Evolutionary conservation across 1,140 invertebrate species (phyloP), one percentile per base, ranked within the genome.

Genomic region (Trissolcus basalis): DNA sequence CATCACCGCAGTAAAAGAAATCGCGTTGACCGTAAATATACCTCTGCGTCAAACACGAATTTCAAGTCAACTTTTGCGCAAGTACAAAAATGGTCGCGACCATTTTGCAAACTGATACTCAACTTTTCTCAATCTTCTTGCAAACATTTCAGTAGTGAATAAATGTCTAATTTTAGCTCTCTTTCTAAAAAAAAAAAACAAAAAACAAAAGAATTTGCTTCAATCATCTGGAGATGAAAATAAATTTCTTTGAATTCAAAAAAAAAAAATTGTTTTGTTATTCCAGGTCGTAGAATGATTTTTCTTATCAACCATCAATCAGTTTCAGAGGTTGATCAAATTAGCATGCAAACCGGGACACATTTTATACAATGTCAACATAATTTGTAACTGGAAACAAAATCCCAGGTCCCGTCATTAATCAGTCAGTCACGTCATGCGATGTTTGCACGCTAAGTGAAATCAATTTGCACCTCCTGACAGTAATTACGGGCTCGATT

Each of bases 381-480:
- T 11, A 51, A n/a, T 51, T 32, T 10, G 19, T 27, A 27, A 27
- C 19, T 27, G 19, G 19, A 43, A 54, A 54, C 51, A 54, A 39
- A 43, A 54, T 54, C 14, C 41, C 4, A 3, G 19, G 19, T 27
- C 16, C 12, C 27, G 44, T 47, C 59, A 63, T 63, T 63, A 63
- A 63, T 53, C 59, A 63, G 49, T 27, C 19, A 27, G 19, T 48
- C 27, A 12, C 33, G 51, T 65, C 61, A 15, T 35, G 6, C 12
- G 19, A 45, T 41, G 41, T 53, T 64, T 49, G 19, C 63, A 27
- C 53, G 16, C 4, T 41, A 15, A 45, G 48, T 44, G 33, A 59
- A 59, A 59, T 68, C 64, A 68, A 59, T 68, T 68, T 53, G 64
- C 64, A 53, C 45, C 53, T 65, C 41, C 35, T 49, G 51, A 16